These are phyloP conservation scores for Leptothorax acervorum DNA, from an alignment of 2,888 invertebrate species.

Conservation along the genomic window DNA sequence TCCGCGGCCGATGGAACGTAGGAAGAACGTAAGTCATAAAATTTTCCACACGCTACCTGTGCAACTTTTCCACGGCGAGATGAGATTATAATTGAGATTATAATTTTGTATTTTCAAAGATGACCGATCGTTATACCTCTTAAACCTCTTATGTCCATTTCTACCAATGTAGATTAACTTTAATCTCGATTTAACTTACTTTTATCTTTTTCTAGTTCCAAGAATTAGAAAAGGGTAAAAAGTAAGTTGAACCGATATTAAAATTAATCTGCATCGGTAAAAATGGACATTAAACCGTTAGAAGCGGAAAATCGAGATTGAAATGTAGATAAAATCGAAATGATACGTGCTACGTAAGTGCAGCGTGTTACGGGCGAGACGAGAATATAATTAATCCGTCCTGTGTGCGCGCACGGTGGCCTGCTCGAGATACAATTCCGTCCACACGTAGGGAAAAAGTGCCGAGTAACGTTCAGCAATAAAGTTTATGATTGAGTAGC, in stretches of 20 bases:
- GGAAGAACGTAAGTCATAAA: not conserved
- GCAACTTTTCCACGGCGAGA: not conserved
- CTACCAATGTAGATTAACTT: too few relatives aligned
- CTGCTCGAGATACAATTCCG: constrained; percentile 18
- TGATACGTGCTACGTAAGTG: not conserved
- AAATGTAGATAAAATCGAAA: not conserved
- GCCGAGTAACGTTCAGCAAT: constrained; percentile 28
- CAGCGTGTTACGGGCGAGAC: not conserved
- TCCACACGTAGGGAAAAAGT: constrained; percentile 20
- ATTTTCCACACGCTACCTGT: not conserved
- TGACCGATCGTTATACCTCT: not conserved
- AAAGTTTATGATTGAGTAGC: constrained; percentile 35
- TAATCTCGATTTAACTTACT: too few relatives aligned
- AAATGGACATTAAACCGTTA: not conserved
- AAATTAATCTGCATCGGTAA: too few relatives aligned
- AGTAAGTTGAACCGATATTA: too few relatives aligned
- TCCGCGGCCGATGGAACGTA: not conserved
- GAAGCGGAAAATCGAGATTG: not conserved
- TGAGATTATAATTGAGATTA: too few relatives aligned
- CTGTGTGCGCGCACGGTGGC: not conserved
- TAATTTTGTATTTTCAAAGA: not conserved
- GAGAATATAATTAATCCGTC: constrained; percentile 21
- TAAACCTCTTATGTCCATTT: not conserved
- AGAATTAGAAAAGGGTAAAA: too few relatives aligned
- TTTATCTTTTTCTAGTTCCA: too few relatives aligned